phyloP scores from a whole-genome alignment of 1,140 invertebrate genomes.

The Rhizoglyphus robini region DNA sequence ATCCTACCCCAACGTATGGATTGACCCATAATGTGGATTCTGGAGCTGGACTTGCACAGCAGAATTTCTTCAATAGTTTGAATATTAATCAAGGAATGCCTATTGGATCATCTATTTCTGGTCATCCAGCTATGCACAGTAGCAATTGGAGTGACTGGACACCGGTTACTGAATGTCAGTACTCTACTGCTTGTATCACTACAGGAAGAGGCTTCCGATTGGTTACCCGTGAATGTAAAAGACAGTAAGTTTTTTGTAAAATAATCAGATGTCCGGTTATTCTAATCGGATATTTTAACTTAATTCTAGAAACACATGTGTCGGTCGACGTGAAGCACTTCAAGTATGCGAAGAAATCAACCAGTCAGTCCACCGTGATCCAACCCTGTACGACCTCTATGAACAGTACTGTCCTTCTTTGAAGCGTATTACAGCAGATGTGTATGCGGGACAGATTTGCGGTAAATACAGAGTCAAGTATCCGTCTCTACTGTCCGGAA shows the following conservation, averaged over 20 bases:
- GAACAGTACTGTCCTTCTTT: slow-evolving; percentile 9
- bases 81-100: no score
- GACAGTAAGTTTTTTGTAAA: slow-evolving; percentile 25
- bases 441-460: slow-evolving; percentile 27
- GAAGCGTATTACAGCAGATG: slow-evolving; percentile 18
- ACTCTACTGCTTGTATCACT: slow-evolving; percentile 22
- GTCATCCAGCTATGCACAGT: neutral
- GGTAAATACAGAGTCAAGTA: slow-evolving; percentile 26
- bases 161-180: slow-evolving; percentile 24
- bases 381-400: slow-evolving; percentile 17
- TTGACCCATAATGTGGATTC: no score
- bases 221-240: slow-evolving; percentile 26
- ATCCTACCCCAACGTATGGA: no score
- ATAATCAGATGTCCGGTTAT: neutral
- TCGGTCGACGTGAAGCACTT: slow-evolving; percentile 23
- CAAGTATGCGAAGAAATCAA: slow-evolving; percentile 23
- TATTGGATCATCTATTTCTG: neutral
- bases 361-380: neutral
- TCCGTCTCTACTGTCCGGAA: slow-evolving; percentile 27
- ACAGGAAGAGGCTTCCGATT: slow-evolving; percentile 25
- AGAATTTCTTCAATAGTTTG: neutral
- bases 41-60: neutral
- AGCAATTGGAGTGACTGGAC: slow-evolving; percentile 23
- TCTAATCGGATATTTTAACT: neutral
- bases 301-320: slow-evolving; percentile 19